phyloP scores from a whole-genome alignment of 2,113 vertebrate genomes.

The Chaetops frenatus region DNA sequence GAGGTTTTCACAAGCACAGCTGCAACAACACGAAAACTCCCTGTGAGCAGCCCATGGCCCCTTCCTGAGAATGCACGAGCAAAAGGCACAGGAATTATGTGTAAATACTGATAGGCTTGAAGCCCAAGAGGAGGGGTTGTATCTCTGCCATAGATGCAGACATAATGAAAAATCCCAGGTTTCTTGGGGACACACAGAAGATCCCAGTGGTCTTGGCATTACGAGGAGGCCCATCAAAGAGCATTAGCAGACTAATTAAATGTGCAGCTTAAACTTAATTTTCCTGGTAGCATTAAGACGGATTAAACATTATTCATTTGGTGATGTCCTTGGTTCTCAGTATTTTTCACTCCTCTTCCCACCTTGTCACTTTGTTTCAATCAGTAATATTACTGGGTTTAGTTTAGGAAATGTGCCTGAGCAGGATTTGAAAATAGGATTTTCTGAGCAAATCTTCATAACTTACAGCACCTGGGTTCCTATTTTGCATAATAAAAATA shows the following conservation, averaged over 20 bases:
- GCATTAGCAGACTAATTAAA: conserved; percentile 60
- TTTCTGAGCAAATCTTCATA: conserved; percentile 25
- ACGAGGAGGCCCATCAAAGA: conserved; percentile 25
- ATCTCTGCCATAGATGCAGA: neutral
- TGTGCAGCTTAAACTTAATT: conserved; percentile 60
- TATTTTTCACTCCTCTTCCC: conserved; percentile 9
- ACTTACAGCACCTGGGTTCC: neutral
- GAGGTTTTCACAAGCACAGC: neutral
- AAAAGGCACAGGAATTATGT: neutral
- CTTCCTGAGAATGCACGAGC: neutral
- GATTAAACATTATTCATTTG: conserved; percentile 51
- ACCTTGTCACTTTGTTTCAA: conserved; percentile 38
- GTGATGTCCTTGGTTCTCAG: conserved; percentile 26
- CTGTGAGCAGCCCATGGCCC: neutral
- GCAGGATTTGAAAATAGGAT: conserved; percentile 3
- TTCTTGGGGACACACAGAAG: conserved; percentile 28
- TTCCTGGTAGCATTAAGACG: conserved; percentile 32
- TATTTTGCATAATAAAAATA: neutral
- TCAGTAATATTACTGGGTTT: neutral
- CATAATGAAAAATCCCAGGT: conserved; percentile 27
- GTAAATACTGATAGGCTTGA: neutral
- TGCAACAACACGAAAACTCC: neutral
- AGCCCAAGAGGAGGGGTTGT: neutral
- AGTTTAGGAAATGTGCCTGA: neutral
- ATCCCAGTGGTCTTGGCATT: conserved; percentile 40